A percentile compares a stretch with the other conserved stretches of the same genome.
Evolutionary conservation across 2,797 vertebrate species (phyloP).

Genomic region (Sciurus vulgaris): DNA sequence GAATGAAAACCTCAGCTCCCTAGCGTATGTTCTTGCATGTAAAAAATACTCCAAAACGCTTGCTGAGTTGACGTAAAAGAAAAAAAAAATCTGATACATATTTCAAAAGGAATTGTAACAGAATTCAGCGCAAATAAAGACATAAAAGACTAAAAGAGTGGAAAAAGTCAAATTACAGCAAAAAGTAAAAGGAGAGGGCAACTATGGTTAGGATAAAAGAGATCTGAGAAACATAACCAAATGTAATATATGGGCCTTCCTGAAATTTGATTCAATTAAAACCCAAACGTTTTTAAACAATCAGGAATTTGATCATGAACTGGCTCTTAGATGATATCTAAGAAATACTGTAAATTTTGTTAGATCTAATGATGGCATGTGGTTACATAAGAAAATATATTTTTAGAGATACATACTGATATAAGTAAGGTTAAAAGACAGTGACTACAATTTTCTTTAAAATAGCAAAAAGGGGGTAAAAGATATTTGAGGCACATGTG

Average conservation of each 20-base stretch:
- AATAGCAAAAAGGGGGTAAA: slow-evolving; percentile 10
- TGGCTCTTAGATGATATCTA: neutral
- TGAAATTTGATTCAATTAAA: slow-evolving; percentile 67
- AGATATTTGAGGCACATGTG: neutral
- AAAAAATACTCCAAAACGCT: slow-evolving; percentile 46
- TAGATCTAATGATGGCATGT: neutral
- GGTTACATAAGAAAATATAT: neutral
- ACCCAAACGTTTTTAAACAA: slow-evolving; percentile 21
- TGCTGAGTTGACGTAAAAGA: slow-evolving; percentile 41
- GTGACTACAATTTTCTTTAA: slow-evolving; percentile 52
- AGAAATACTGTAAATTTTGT: slow-evolving; percentile 30
- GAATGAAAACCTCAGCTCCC: too few species aligned
- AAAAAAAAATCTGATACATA: neutral
- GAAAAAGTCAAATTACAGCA: slow-evolving; percentile 42
- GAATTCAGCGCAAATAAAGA: slow-evolving; percentile 10
- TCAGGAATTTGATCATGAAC: slow-evolving; percentile 44
- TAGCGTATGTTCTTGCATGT: slow-evolving; percentile 14
- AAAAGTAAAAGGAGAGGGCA: neutral
- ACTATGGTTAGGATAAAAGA: neutral
- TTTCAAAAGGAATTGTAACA: slow-evolving; percentile 49
- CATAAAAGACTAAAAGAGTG: neutral
- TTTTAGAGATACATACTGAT: slow-evolving; percentile 9
- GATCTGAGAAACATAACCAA: slow-evolving; percentile 5
- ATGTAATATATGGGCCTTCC: neutral
- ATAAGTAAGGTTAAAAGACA: neutral